phyloP scores from a whole-genome alignment of 2,888 invertebrate species.

The Galerucella nymphaeae region DNA sequence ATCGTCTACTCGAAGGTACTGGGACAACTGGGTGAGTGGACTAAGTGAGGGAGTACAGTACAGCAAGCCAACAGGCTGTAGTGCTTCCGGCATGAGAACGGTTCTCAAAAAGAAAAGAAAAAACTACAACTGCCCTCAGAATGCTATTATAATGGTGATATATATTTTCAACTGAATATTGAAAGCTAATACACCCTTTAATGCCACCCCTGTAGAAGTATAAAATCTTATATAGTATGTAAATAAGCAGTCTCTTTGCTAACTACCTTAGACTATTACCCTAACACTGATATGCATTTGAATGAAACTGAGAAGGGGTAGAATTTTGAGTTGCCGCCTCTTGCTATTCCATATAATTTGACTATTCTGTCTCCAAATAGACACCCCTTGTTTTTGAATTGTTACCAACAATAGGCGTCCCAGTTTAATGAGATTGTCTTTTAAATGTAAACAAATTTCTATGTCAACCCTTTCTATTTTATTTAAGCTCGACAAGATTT shows the following conservation, averaged over 20 bases:
- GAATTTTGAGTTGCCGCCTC: constrained; percentile 40
- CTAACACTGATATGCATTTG: constrained; percentile 51
- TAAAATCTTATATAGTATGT: constrained; percentile 48
- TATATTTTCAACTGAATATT: too few relatives aligned
- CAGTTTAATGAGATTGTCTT: constrained; percentile 12
- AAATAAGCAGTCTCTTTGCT: constrained; percentile 48
- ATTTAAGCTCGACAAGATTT: background rate
- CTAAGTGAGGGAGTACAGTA: too few relatives aligned
- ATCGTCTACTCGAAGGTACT: too few relatives aligned
- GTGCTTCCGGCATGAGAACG: too few relatives aligned
- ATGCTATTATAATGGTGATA: too few relatives aligned
- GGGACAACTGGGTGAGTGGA: too few relatives aligned
- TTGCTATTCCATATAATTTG: constrained; percentile 32
- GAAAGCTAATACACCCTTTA: background rate
- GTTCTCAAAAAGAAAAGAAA: too few relatives aligned
- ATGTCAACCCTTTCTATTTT: background rate
- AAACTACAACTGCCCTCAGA: too few relatives aligned
- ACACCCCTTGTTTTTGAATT: constrained; percentile 23
- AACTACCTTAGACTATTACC: constrained; percentile 49
- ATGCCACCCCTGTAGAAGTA: constrained; percentile 31
- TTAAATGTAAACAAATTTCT: constrained; percentile 13
- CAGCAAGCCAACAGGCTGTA: too few relatives aligned
- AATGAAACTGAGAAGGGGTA: constrained; percentile 45
- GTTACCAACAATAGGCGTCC: constrained; percentile 9
- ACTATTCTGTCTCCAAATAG: constrained; percentile 38